Percentiles rank a stretch among this genome's conserved stretches.
phyloP scores from a whole-genome alignment of 2,888 invertebrate genomes.

The Tetramorium bicarinatum region DNA sequence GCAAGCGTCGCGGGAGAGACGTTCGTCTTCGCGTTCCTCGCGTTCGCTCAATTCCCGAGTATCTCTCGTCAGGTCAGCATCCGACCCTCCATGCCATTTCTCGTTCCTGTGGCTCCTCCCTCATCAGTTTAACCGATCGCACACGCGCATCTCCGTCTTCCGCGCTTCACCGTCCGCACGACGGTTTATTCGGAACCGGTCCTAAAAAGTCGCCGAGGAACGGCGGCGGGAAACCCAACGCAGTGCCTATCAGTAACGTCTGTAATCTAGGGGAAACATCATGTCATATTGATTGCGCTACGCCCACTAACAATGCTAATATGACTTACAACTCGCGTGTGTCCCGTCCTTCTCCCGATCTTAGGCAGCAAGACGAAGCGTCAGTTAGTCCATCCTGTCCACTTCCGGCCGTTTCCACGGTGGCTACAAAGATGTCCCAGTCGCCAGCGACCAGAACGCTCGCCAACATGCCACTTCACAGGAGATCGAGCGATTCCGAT shows the following conservation, averaged over 20 bases:
- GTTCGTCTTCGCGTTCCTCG: constrained; percentile 23
- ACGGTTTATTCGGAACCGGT: neutral
- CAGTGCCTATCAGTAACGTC: constrained; percentile 1
- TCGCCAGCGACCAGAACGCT: constrained; percentile 87
- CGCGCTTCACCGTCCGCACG: neutral
- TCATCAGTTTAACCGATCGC: constrained; percentile 57
- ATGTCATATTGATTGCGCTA: constrained; percentile 69
- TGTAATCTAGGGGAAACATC: constrained; percentile 73
- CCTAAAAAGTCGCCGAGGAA: constrained; percentile 27
- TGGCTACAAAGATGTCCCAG: constrained; percentile 88
- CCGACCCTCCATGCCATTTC: constrained; percentile 36
- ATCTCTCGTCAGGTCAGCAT: constrained; percentile 16
- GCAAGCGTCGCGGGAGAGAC: neutral
- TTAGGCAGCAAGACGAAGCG: constrained; percentile 83
- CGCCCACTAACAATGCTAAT: constrained; percentile 82
- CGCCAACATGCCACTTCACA: constrained; percentile 87
- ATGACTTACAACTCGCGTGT: constrained; percentile 85
- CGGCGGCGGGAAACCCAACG: neutral
- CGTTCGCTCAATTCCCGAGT: constrained; percentile 43
- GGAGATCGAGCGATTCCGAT: constrained; percentile 97
- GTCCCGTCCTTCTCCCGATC: constrained; percentile 84
- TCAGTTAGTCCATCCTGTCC: constrained; percentile 80
- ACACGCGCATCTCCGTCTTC: neutral
- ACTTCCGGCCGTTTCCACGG: constrained; percentile 83
- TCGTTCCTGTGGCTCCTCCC: constrained; percentile 68